A percentile compares a stretch with the other conserved stretches of the same genome.
These are phyloP conservation scores for Drosophila rubida DNA, from an alignment of 2,888 invertebrate genomes.

Conservation along the genomic window DNA sequence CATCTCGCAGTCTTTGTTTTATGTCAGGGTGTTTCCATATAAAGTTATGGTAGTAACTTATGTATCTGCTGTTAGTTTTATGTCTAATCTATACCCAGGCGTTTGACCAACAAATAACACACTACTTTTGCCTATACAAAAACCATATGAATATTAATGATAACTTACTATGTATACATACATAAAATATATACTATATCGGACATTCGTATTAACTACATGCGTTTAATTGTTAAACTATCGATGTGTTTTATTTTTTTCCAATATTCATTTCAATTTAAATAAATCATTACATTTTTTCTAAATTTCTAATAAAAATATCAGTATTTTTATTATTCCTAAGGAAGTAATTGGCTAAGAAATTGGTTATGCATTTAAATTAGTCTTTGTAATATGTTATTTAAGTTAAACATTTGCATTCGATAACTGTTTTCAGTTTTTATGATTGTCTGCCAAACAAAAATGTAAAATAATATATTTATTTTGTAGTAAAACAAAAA, in stretches of 20 bases:
- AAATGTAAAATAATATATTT: constrained; percentile 64
- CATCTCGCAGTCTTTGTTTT: constrained; percentile 6
- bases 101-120: constrained; percentile 39
- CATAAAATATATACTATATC: constrained; percentile 58
- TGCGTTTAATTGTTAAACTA: constrained; percentile 65
- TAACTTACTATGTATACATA: constrained; percentile 53
- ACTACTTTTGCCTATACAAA: constrained; percentile 33
- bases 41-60: constrained; percentile 7
- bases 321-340: not conserved
- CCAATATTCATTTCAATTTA: constrained; percentile 19
- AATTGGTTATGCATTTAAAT: constrained; percentile 39
- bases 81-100: constrained; percentile 36
- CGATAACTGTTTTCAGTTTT: constrained; percentile 41
- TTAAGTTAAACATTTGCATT: constrained; percentile 40
- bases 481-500: constrained; percentile 60
- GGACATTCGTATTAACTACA: constrained; percentile 69
- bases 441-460: constrained; percentile 34
- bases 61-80: constrained; percentile 32
- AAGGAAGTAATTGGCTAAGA: constrained; percentile 11
- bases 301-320: constrained; percentile 3
- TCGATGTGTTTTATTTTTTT: constrained; percentile 65
- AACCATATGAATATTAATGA: constrained; percentile 38
- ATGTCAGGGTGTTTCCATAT: constrained; percentile 22
- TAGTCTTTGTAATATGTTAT: constrained; percentile 47
- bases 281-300: constrained; percentile 1